A percentile compares a stretch with the other conserved stretches of the same genome.
Evolutionary conservation across 2,113 vertebrate genomes (phyloP).

Genomic region (Oophaga pumilio): DNA sequence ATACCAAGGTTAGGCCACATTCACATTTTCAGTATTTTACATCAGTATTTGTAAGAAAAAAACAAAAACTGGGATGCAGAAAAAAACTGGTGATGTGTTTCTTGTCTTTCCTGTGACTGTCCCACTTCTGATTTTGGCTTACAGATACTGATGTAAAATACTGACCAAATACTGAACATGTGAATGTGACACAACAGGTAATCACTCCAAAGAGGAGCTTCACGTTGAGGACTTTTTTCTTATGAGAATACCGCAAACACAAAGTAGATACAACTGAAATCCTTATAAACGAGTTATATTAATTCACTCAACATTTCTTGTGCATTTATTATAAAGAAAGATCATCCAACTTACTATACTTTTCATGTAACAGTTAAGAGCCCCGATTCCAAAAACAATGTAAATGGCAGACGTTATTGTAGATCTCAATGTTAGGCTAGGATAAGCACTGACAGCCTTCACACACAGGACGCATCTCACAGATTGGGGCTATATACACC

Average conservation of each 20-base stretch:
- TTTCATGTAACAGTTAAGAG: neutral
- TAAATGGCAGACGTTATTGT: slow-evolving; percentile 18
- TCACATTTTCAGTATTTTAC: too few relatives aligned
- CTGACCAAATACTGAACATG: too few relatives aligned
- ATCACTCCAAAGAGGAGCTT: neutral
- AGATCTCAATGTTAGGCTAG: neutral
- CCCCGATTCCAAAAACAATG: neutral
- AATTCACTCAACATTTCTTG: neutral
- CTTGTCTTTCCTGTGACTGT: too few relatives aligned
- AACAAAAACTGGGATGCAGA: too few relatives aligned
- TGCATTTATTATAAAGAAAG: neutral
- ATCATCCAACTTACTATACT: neutral
- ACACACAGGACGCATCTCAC: slow-evolving; percentile 11
- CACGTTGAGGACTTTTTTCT: neutral
- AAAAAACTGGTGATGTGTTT: too few relatives aligned
- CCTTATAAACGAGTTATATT: neutral
- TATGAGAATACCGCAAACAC: neutral
- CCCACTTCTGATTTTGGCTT: too few relatives aligned
- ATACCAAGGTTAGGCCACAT: neutral
- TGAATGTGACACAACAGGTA: too few relatives aligned
- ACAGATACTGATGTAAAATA: too few relatives aligned
- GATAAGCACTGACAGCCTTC: neutral
- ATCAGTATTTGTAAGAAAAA: too few relatives aligned
- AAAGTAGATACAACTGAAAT: neutral
- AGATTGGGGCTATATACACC: slow-evolving; percentile 42